phyloP scores from a whole-genome alignment of 2,113 vertebrate genomes.

The Phodopus roborovskii region DNA sequence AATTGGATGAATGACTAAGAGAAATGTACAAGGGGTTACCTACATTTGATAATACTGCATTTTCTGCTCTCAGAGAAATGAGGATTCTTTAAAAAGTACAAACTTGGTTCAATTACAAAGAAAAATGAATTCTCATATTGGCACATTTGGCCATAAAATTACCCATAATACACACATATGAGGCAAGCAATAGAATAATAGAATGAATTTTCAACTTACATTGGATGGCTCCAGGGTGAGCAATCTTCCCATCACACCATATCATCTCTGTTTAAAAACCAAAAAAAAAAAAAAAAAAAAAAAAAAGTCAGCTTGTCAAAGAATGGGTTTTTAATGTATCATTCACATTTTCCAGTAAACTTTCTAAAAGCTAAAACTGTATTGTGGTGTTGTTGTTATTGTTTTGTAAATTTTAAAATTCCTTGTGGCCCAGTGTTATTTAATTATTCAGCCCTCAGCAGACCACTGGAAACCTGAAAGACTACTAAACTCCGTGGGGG shows the following conservation, averaged over 20 bases:
- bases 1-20: neutral
- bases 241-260: neutral
- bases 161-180: too few relatives aligned
- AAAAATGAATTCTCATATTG: slow-evolving; percentile 36
- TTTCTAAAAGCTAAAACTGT: neutral
- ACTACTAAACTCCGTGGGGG: neutral
- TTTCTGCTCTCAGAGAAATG: neutral
- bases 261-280: neutral
- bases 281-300: neutral
- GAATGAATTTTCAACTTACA: neutral
- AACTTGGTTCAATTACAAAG: neutral
- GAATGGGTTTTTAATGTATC: neutral
- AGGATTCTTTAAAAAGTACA: neutral
- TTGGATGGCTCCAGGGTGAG: neutral
- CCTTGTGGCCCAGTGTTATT: neutral
- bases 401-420: slow-evolving; percentile 41
- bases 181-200: neutral
- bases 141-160: slow-evolving; percentile 28
- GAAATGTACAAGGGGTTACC: neutral
- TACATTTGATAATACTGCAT: slow-evolving; percentile 2
- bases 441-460: slow-evolving; percentile 5
- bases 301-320: slow-evolving; percentile 20
- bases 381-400: neutral
- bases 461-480: neutral
- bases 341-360: slow-evolving; percentile 17